A percentile compares a stretch with the other conserved stretches of the same genome.
Conservation (phyloP, 2,113 vertebrate species). For the Nibea coibor region DNA sequence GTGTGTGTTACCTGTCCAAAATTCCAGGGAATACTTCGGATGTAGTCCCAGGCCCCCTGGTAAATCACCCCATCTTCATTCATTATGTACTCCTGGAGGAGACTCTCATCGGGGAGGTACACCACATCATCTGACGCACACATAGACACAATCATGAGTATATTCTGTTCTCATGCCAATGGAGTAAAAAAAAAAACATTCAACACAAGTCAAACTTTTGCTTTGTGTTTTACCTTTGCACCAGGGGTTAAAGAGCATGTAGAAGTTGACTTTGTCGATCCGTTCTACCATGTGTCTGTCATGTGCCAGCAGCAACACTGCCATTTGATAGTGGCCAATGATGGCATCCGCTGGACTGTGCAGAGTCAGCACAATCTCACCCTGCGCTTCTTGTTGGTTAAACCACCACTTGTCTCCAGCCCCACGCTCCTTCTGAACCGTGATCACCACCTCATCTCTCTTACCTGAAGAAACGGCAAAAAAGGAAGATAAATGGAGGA, state of each 20-base stretch:
- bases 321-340: slow-evolving; percentile 88
- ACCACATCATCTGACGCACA: slow-evolving; percentile 85
- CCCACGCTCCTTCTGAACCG: slow-evolving; percentile 54
- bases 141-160: neutral
- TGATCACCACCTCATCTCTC: slow-evolving; percentile 79
- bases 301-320: slow-evolving; percentile 74
- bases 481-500: too few species aligned
- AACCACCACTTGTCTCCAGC: slow-evolving; percentile 80
- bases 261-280: slow-evolving; percentile 80
- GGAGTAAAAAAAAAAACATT: neutral
- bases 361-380: slow-evolving; percentile 79
- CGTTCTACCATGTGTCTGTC: slow-evolving; percentile 73
- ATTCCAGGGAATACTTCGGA: slow-evolving; percentile 85
- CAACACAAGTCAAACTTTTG: neutral
- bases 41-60: slow-evolving; percentile 84
- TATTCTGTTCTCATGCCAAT: too few species aligned
- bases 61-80: slow-evolving; percentile 90
- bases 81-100: slow-evolving; percentile 88
- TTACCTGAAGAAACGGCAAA: slow-evolving; percentile 77
- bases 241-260: slow-evolving; percentile 96
- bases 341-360: slow-evolving; percentile 85
- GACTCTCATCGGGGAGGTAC: slow-evolving; percentile 84
- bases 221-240: slow-evolving; percentile 85
- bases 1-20: slow-evolving; percentile 87
- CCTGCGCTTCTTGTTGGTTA: slow-evolving; percentile 67